Conservation (phyloP, 2,888 invertebrate species). For the Rosalia funebris region DNA sequence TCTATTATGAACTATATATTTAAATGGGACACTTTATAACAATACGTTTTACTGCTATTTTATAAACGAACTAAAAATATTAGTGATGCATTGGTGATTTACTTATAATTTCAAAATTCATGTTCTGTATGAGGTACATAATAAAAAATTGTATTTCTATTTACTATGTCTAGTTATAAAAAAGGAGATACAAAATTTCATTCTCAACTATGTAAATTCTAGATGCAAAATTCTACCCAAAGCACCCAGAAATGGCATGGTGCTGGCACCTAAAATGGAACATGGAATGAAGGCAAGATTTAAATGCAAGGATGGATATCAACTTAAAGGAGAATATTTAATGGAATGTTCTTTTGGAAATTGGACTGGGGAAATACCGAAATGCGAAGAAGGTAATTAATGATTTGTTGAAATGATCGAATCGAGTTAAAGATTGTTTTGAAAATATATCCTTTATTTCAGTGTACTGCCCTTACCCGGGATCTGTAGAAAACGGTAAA, state of each 20-base stretch:
- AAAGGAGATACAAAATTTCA: too few species aligned
- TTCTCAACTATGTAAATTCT: too few species aligned
- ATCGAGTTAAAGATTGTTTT: neutral
- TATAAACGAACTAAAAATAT: too few species aligned
- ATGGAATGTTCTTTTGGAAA: constrained; percentile 93
- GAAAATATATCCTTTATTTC: constrained; percentile 26
- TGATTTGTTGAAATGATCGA: neutral
- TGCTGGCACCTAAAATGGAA: constrained; percentile 96
- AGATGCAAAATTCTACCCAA: constrained; percentile 62
- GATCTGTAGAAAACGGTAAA: constrained; percentile 88
- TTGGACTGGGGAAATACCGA: constrained; percentile 91
- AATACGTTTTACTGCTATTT: too few species aligned
- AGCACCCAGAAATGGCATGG: constrained; percentile 91
- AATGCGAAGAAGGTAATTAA: constrained; percentile 79
- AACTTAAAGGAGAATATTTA: constrained; percentile 75
- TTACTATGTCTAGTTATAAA: too few species aligned
- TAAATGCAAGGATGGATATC: constrained; percentile 92
- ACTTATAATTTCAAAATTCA: too few species aligned
- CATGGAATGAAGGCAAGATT: constrained; percentile 96
- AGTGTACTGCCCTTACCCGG: constrained; percentile 94
- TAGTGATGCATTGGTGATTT: too few species aligned
- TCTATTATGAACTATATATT: too few species aligned
- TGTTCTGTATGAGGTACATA: too few species aligned
- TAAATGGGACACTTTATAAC: too few species aligned
- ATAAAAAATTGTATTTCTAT: too few species aligned